These are phyloP conservation scores for Antedon bifida DNA, from an alignment of 35 echinoderm and acorn worm species.

Conservation along the genomic window DNA sequence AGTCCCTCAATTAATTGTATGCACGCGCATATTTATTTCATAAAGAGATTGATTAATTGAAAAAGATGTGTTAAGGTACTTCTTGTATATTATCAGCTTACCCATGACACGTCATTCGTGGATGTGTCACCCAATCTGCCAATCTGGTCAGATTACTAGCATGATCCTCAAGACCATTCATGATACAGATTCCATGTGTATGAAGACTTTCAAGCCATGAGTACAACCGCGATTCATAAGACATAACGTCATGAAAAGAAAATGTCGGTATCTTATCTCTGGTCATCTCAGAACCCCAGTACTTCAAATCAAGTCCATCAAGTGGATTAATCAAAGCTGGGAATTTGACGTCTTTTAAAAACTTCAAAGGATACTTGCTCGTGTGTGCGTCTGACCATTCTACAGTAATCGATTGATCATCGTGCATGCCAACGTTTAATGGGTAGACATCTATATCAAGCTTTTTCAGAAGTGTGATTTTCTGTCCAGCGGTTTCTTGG, in stretches of 20 bases:
- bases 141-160: neutral
- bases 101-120: neutral
- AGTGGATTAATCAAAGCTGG: neutral
- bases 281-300: neutral
- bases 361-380: neutral
- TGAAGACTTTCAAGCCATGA: neutral
- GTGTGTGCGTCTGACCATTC: neutral
- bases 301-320: neutral
- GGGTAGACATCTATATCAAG: neutral
- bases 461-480: neutral
- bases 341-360: neutral
- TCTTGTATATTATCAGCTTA: neutral
- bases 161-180: neutral
- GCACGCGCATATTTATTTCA: no score
- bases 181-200: neutral
- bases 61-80: no score
- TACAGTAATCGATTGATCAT: neutral
- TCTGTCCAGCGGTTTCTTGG: neutral
- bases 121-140: neutral
- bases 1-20: no score
- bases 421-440: neutral
- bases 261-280: neutral
- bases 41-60: no score
- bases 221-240: neutral
- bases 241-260: neutral